These are phyloP conservation scores for Poeciliopsis retropinna DNA, from an alignment of 2,113 vertebrate genomes.

Conservation along the genomic window DNA sequence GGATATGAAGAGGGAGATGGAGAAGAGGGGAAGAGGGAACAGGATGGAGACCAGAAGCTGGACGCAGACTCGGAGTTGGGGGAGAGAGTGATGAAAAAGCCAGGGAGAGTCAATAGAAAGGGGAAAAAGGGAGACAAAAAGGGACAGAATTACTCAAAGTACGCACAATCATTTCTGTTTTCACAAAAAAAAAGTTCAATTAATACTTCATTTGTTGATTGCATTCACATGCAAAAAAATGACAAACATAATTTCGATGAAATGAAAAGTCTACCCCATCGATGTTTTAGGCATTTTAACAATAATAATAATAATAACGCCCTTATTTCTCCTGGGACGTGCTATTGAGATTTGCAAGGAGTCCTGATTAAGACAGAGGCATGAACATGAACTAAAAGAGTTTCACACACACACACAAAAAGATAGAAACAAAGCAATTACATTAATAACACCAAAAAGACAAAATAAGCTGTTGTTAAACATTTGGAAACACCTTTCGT, in stretches of 20 bases:
- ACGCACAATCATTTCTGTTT: slow-evolving; percentile 7
- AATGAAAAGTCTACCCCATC: too few species aligned
- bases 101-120: slow-evolving; percentile 18
- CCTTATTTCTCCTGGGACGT: not conserved
- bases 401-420: not conserved
- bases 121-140: slow-evolving; percentile 31
- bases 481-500: not conserved
- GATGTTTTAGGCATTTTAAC: not conserved
- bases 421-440: not conserved
- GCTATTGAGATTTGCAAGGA: not conserved
- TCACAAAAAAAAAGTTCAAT: not conserved
- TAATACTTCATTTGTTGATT: slow-evolving; percentile 6
- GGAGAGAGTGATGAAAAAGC: slow-evolving; percentile 25
- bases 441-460: not conserved
- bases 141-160: slow-evolving; percentile 39
- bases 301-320: not conserved
- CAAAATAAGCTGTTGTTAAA: not conserved
- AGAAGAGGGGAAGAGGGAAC: slow-evolving; percentile 33
- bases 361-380: not conserved
- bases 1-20: slow-evolving; percentile 62
- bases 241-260: not conserved
- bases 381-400: not conserved
- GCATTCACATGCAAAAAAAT: not conserved
- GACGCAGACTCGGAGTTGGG: slow-evolving; percentile 3
- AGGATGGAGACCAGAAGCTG: slow-evolving; percentile 36